A percentile compares a stretch with the other conserved stretches of the same genome.
Conservation (phyloP, 2,797 vertebrate genomes). For the Centropyge bicolor region DNA sequence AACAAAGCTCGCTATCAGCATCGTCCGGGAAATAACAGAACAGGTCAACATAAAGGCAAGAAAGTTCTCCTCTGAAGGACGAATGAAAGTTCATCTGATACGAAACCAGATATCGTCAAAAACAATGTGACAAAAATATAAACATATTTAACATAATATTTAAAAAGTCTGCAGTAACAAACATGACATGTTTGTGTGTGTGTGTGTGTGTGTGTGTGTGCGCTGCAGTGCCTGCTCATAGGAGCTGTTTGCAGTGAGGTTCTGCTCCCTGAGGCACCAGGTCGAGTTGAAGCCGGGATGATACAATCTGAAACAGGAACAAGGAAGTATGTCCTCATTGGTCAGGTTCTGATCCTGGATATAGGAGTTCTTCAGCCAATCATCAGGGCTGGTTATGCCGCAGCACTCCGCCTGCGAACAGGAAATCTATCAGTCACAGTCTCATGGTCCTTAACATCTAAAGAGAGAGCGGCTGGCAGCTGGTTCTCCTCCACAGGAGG, state of each 20-base stretch:
- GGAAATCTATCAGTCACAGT: background rate
- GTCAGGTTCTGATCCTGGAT: slow-evolving; percentile 48
- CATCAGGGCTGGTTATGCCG: slow-evolving; percentile 46
- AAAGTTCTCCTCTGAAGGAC: no score
- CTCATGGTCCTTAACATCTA: background rate
- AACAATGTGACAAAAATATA: no score
- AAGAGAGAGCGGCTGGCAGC: no score
- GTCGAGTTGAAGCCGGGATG: background rate
- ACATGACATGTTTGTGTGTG: background rate
- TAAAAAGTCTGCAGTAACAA: no score
- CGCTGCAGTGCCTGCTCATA: slow-evolving; percentile 47
- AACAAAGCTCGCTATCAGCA: background rate
- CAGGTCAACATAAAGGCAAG: background rate
- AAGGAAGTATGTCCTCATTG: slow-evolving; percentile 56
- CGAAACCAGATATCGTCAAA: no score
- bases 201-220: background rate
- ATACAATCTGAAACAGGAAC: slow-evolving; percentile 68
- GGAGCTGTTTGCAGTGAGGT: background rate
- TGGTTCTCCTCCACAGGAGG: no score
- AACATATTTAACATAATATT: no score
- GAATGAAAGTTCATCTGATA: no score
- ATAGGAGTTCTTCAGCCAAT: slow-evolving; percentile 75
- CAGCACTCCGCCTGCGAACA: slow-evolving; percentile 74
- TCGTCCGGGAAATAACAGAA: background rate
- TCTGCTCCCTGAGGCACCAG: slow-evolving; percentile 51